These are phyloP conservation scores for Brienomyrus brachyistius DNA, from an alignment of 2,113 vertebrate genomes.

Conservation along the genomic window DNA sequence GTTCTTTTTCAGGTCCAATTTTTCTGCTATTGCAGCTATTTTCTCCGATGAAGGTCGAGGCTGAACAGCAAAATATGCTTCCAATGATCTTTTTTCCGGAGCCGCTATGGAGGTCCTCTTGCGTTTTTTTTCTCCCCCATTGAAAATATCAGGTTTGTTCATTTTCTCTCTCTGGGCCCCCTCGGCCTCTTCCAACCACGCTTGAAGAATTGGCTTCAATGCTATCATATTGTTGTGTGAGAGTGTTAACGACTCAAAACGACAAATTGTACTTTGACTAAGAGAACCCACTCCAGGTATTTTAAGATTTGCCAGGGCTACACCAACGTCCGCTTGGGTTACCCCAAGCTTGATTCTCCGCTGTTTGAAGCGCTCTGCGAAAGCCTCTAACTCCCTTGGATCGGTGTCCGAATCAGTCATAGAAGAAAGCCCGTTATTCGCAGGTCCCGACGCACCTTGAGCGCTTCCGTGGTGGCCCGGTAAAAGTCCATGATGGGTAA, in stretches of 20 bases:
- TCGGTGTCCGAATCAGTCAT: conserved; percentile 93
- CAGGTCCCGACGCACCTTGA: conserved; percentile 67
- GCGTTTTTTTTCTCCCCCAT: conserved; percentile 91
- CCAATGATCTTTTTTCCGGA: conserved; percentile 88
- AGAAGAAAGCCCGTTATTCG: conserved; percentile 69
- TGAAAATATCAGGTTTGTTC: conserved; percentile 95
- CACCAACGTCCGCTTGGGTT: conserved; percentile 87
- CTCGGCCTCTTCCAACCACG: conserved; percentile 93
- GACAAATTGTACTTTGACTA: conserved; percentile 95
- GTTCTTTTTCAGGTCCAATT: conserved; percentile 98
- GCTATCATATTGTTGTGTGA: conserved; percentile 97
- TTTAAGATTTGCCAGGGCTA: conserved; percentile 85
- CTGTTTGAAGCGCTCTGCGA: conserved; percentile 92
- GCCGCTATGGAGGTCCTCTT: conserved; percentile 97
- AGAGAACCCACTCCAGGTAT: conserved; percentile 89
- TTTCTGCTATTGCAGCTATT: conserved; percentile 95
- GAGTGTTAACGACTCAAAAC: conserved; percentile 88
- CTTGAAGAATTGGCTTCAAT: conserved; percentile 88
- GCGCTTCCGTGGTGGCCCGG: conserved; percentile 77
- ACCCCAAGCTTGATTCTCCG: conserved; percentile 89
- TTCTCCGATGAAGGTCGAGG: conserved; percentile 94
- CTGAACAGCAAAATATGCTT: conserved; percentile 93
- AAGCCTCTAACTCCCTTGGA: conserved; percentile 86
- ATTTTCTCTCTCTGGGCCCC: conserved; percentile 91
- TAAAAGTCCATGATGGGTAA: conserved; percentile 85